Evolutionary conservation across 1,140 invertebrate species (phyloP).

Genomic region (Zaprionus nigranus): DNA sequence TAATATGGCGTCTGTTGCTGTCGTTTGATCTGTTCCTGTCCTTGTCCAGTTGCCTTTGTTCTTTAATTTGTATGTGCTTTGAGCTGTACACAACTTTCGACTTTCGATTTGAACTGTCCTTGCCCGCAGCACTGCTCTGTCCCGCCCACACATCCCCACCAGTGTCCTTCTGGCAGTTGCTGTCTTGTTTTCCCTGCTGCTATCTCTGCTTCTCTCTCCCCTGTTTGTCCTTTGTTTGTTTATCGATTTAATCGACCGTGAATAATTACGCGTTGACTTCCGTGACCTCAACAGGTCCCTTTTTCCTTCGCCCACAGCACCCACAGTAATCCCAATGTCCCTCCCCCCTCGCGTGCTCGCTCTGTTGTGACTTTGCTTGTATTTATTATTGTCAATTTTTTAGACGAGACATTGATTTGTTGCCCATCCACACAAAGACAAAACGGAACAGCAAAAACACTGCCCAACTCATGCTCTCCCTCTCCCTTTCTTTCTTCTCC

Average conservation of each 20-base stretch:
- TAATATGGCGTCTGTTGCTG: neutral
- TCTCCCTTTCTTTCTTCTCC: neutral
- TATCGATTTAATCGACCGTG: conserved; percentile 43
- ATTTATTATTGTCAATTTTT: conserved; percentile 35
- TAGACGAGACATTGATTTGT: conserved; percentile 40
- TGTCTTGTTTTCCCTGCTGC: neutral
- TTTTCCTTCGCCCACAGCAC: neutral
- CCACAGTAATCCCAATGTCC: too few relatives aligned
- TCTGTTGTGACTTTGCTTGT: conserved; percentile 5
- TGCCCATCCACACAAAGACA: conserved; percentile 28
- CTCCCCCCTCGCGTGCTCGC: neutral
- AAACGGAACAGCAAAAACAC: conserved; percentile 6
- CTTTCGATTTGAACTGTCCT: conserved; percentile 19
- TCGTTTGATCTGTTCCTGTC: conserved; percentile 14
- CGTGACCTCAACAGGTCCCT: conserved; percentile 32
- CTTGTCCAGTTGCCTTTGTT: conserved; percentile 9
- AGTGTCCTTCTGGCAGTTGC: neutral
- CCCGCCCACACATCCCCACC: neutral
- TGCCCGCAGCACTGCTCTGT: neutral
- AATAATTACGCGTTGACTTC: conserved; percentile 45
- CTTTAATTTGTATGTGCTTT: conserved; percentile 1
- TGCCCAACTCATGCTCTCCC: neutral
- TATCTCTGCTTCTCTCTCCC: neutral
- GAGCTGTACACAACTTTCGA: conserved; percentile 25
- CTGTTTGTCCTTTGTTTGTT: conserved; percentile 24